phyloP scores from a whole-genome alignment of 2,888 invertebrate genomes.

The Rhogogaster chlorosoma region DNA sequence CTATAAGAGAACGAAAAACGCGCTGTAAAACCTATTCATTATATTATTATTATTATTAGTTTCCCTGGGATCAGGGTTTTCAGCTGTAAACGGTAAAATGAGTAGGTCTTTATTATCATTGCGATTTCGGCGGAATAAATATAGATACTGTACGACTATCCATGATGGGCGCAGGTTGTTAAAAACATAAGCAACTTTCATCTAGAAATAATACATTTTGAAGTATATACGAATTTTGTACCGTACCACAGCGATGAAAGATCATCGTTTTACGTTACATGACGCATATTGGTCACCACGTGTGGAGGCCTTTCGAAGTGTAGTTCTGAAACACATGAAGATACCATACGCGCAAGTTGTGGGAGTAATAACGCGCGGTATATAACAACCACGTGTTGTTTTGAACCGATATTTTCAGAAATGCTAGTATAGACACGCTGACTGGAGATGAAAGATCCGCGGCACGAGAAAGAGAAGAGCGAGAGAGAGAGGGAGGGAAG shows the following conservation, averaged over 20 bases:
- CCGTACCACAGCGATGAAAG: background rate
- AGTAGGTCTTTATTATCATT: no score
- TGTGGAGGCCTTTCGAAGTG: constrained; percentile 6
- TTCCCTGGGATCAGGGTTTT: no score
- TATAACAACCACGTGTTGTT: constrained; percentile 70
- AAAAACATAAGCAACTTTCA: background rate
- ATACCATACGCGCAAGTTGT: constrained; percentile 19
- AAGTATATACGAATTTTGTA: no score
- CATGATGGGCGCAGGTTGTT: no score
- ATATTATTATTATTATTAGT: background rate
- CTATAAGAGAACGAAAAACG: background rate
- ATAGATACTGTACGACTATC: no score
- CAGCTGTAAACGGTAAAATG: no score
- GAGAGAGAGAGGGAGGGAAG: constrained; percentile 51
- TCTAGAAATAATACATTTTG: background rate
- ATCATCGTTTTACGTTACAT: background rate
- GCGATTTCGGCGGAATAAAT: no score
- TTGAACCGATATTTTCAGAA: constrained; percentile 71
- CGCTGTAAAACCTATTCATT: background rate
- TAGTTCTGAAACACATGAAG: constrained; percentile 28
- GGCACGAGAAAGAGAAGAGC: constrained; percentile 61
- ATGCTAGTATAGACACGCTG: constrained; percentile 68
- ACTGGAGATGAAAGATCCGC: constrained; percentile 71
- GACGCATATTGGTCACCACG: constrained; percentile 3
- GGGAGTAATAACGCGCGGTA: constrained; percentile 47